Percentiles rank a stretch among this genome's conserved stretches.
Evolutionary conservation across 35 echinoderm and acorn worm genomes (phyloP).

Genomic region (Apostichopus californicus): DNA sequence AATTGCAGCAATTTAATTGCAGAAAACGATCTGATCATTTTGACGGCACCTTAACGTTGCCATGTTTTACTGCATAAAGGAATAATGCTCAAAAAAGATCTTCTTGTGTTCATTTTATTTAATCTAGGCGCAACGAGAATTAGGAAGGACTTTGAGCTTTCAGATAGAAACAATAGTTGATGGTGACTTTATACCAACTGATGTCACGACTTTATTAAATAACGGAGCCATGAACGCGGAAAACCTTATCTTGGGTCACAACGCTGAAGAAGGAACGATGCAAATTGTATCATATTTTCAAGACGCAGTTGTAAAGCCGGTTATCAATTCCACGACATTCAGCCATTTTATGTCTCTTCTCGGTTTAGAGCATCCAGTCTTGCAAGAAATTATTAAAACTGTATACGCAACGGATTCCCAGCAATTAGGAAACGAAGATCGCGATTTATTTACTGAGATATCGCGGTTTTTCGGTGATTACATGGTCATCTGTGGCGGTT

Average conservation of each 20-base stretch:
- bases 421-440: not conserved
- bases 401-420: not conserved
- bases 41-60: too few species aligned
- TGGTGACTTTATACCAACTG: not conserved
- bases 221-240: not conserved
- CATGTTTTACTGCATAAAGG: too few species aligned
- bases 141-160: not conserved
- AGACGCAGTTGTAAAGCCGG: not conserved
- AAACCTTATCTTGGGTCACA: not conserved
- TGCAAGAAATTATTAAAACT: not conserved
- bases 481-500: not conserved
- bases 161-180: not conserved
- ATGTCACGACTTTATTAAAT: not conserved
- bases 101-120: not conserved
- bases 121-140: not conserved
- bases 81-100: too few species aligned
- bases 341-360: not conserved
- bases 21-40: too few species aligned
- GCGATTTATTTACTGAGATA: not conserved
- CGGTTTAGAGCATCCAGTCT: not conserved
- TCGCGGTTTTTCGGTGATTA: not conserved
- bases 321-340: not conserved
- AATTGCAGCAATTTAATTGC: too few species aligned
- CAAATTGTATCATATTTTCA: not conserved
- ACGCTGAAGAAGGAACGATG: constrained; percentile 3